Base-by-base conservation (phyloP, 2,797 vertebrate species). In the Pterois miles region DNA sequence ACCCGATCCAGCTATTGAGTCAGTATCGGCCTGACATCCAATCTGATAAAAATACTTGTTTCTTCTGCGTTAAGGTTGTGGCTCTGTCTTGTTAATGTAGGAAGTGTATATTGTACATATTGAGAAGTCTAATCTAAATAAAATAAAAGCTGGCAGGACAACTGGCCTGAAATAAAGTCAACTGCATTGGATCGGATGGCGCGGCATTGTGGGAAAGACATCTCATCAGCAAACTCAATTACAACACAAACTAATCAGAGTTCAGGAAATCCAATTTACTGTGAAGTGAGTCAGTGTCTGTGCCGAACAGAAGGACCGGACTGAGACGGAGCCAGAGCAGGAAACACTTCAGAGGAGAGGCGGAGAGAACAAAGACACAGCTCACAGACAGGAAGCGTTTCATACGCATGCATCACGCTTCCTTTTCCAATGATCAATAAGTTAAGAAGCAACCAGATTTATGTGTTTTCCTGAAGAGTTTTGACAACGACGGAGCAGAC, bases 181-280 rank as follows among this genome's bases (percentile, higher is more conserved):
- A 65, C 62, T 20, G 23, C 38, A 46, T 6, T 5, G 50, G 71
- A 67, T 74, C n/a, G 57, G 54, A 14, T 16, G 75, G 40, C 1
- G 11, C 11, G 1, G 4, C 5, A 8, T 5, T 14, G 14, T 38
- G 64, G 68, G 36, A 62, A 23, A 23, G 10, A 62, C 38, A 7
- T 54, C 71, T 73, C 78, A 23, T 63, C 63, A 31, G n/a, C 20
- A 71, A 79, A 84, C 74, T 76, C 81, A 68, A 76, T 81, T 71
- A 81, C 68, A 62, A 33, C 57, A 50, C 69, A 74, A 83, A 81
- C 50, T 48, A 60, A 77, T 67, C 40, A 60, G 81, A 77, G 73
- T 72, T 74, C 83, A 85, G 87, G 36, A 83, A 87, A 82, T 86
- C 82, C 68, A 82, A 71, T 85, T 85, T 71, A 54, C n/a, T 52